Percentiles rank a stretch among this genome's conserved stretches.
These are phyloP conservation scores for Torymus aiolomorphi DNA, from an alignment of 2,888 invertebrate species.

Conservation along the genomic window DNA sequence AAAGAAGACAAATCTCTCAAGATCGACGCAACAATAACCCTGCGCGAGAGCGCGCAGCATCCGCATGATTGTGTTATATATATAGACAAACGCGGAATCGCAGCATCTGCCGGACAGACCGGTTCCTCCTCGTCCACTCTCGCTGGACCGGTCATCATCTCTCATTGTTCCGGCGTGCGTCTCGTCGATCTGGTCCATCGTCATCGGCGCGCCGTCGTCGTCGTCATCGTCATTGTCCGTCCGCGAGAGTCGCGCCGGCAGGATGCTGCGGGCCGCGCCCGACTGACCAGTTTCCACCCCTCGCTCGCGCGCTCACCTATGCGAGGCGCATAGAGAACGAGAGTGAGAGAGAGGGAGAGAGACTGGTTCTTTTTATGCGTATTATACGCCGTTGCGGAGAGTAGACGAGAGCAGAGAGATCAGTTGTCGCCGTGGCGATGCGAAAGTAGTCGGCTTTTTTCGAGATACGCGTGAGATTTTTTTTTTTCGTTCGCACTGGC, in stretches of 20 bases:
- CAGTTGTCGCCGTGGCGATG: constrained; percentile 33
- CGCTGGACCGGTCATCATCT: constrained; percentile 67
- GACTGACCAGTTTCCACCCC: constrained; percentile 53
- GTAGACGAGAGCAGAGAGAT: constrained; percentile 14
- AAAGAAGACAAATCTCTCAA: constrained; percentile 17
- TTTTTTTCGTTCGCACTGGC: constrained; percentile 4
- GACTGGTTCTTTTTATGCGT: constrained; percentile 64
- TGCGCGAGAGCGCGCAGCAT: background rate
- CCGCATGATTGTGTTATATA: too few relatives aligned
- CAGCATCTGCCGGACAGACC: constrained; percentile 73
- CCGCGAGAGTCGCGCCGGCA: constrained; percentile 34
- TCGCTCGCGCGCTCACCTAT: background rate
- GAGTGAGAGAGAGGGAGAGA: too few relatives aligned
- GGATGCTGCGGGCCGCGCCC: constrained; percentile 46
- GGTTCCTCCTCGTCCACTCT: constrained; percentile 72
- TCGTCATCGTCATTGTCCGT: constrained; percentile 65
- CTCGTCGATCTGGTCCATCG: constrained; percentile 42
- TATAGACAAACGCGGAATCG: background rate
- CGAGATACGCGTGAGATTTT: background rate
- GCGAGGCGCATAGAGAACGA: too few relatives aligned
- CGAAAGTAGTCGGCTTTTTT: background rate
- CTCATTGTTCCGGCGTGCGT: constrained; percentile 34
- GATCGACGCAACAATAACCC: background rate
- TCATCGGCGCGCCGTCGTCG: background rate
- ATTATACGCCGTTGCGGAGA: background rate